phyloP scores from a whole-genome alignment of 2,797 vertebrate species.

The Bucorvus abyssinicus region DNA sequence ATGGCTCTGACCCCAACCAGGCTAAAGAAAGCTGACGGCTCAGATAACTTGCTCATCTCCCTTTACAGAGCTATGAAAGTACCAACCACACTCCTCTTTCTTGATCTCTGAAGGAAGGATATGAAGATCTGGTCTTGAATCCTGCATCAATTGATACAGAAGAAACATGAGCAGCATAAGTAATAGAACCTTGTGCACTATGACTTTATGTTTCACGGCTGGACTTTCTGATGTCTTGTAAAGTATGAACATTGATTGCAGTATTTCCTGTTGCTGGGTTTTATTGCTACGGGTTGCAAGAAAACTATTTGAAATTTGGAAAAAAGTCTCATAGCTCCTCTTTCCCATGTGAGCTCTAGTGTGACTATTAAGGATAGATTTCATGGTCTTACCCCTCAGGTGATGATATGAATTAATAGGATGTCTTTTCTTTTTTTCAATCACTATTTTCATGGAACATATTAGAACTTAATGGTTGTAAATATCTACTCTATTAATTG shows the following conservation, averaged over 20 bases:
- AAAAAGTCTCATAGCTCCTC: fast-evolving
- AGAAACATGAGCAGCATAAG: neutral
- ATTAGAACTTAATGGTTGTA: neutral
- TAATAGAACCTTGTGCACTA: neutral
- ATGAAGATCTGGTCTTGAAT: neutral
- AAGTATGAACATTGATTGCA: neutral
- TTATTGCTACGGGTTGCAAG: neutral
- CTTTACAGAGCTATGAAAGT: neutral
- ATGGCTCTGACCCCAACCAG: neutral
- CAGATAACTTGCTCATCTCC: neutral
- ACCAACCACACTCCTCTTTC: neutral
- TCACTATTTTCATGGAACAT: neutral
- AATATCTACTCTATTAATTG: neutral
- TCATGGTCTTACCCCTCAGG: neutral
- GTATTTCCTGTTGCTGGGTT: neutral
- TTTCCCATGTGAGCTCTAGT: neutral
- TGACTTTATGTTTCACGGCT: neutral
- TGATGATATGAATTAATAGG: neutral
- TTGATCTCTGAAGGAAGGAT: neutral
- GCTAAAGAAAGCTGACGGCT: neutral
- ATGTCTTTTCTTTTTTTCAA: neutral
- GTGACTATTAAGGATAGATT: neutral
- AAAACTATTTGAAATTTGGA: neutral
- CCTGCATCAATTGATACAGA: neutral
- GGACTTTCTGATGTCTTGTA: neutral